These are phyloP conservation scores for Emmelina monodactyla DNA, from an alignment of 2,888 invertebrate species.

Conservation along the genomic window DNA sequence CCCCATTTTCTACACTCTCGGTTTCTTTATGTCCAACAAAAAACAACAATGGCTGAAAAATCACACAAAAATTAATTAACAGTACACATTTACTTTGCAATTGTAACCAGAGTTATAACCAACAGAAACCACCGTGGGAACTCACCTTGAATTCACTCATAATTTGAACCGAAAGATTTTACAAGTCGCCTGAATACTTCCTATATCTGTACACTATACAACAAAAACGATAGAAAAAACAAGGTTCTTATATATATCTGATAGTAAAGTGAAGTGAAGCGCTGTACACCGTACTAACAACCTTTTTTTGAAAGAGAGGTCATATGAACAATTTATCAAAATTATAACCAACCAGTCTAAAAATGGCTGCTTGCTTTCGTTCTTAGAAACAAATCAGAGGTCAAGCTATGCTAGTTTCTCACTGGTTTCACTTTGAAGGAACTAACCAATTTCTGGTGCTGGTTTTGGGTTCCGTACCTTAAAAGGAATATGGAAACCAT, in stretches of 20 bases:
- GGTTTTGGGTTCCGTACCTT: too few species aligned
- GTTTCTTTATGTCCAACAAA: too few species aligned
- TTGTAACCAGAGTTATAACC: background rate
- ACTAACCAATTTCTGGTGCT: background rate
- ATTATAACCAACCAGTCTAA: too few species aligned
- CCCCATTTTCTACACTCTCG: too few species aligned
- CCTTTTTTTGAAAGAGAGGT: constrained; percentile 18
- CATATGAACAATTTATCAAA: constrained; percentile 24
- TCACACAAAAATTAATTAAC: background rate
- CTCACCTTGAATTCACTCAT: background rate
- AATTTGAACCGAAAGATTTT: constrained; percentile 1
- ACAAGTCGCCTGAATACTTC: background rate
- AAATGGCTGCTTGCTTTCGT: too few species aligned
- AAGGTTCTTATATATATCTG: too few species aligned
- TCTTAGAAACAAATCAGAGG: background rate
- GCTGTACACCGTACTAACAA: background rate
- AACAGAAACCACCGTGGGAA: background rate
- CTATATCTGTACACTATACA: background rate
- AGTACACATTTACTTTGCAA: background rate
- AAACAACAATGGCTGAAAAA: background rate
- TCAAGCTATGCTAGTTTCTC: background rate
- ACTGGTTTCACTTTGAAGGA: background rate
- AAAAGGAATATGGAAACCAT: too few species aligned
- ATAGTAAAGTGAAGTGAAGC: background rate
- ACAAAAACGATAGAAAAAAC: too few species aligned